Evolutionary conservation across 1,140 invertebrate genomes (phyloP), one percentile per base, ranked within the genome.

Genomic region (Heliconius eleuchia): DNA sequence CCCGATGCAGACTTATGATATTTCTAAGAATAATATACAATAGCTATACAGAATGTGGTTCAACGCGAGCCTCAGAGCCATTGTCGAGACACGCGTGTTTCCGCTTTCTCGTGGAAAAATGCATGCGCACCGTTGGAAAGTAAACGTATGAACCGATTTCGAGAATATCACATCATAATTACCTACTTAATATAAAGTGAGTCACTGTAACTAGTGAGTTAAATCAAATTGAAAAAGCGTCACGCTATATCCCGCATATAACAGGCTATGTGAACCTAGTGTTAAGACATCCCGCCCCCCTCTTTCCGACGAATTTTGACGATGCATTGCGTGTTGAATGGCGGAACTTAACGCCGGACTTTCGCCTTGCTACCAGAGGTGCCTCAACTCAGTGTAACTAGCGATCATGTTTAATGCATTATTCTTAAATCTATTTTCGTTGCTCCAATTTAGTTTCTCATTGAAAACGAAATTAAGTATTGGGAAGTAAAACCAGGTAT

Each of bases 31-130:
- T 87, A 89, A 89, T 87, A 88, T 88, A 92, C 91, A 92, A 92
- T 90, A 85, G 84, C 77, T 74, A 81, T 80, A 81, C 84, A 91
- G 88, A 92, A 91, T 92, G 89, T 90, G 86, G 89, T 84, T 86
- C 88, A 87, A 87, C 88, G 87, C 88, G 87, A 88, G 88, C 87
- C 85, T 79, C 85, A 81, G 86, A 4, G 89, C 88, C 84, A 94
- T 92, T 92, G 92, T 92, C 86, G 85, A 89, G 86, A 92, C 88
- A 91, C 89, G 87, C 89, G 89, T 86, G 88, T 93, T 94, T 93
- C 92, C 91, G 92, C 92, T 94, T 93, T 94, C 92, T 89, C 92
- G 91, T 91, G 91, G 89, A 94, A 94, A 92, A 94, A 93, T 93
- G 91, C 90, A 90, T 85, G 86, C 91, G 85, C 88, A 87, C 86